phyloP scores from a whole-genome alignment of 1,140 invertebrate species.

The Orius laevigatus region DNA sequence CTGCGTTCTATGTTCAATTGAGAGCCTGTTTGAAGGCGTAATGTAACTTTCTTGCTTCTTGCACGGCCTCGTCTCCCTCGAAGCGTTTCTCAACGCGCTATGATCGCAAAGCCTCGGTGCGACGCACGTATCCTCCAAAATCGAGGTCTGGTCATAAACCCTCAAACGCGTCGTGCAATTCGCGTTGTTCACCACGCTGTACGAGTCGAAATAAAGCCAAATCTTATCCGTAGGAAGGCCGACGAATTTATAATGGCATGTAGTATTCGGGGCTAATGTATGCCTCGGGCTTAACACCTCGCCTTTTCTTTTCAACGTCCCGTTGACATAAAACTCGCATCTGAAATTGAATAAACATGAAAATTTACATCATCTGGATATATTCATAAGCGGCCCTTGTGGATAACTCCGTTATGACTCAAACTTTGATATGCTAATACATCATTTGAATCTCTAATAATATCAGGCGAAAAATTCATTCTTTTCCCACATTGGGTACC shows the following conservation, averaged over 20 bases:
- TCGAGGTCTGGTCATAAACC: slow-evolving; percentile 22
- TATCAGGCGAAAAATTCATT: too few relatives aligned
- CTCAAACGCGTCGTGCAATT: slow-evolving; percentile 37
- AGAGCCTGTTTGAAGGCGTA: slow-evolving; percentile 34
- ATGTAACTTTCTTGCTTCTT: slow-evolving; percentile 60
- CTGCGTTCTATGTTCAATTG: slow-evolving; percentile 22
- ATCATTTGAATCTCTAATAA: too few relatives aligned
- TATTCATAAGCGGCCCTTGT: too few relatives aligned
- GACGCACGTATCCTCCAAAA: slow-evolving; percentile 52
- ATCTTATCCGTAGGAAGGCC: slow-evolving; percentile 59
- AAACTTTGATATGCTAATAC: too few relatives aligned
- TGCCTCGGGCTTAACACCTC: slow-evolving; percentile 59
- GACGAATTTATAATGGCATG: slow-evolving; percentile 68
- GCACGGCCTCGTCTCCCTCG: slow-evolving; percentile 56
- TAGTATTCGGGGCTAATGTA: slow-evolving; percentile 67
- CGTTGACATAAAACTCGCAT: slow-evolving; percentile 55
- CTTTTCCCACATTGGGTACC: too few relatives aligned
- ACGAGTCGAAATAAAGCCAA: slow-evolving; percentile 76
- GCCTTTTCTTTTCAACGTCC: slow-evolving; percentile 42
- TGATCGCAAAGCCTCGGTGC: slow-evolving; percentile 65
- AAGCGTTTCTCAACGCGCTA: slow-evolving; percentile 54
- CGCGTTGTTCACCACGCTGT: slow-evolving; percentile 29
- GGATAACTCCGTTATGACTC: too few relatives aligned
- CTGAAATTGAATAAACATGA: slow-evolving; percentile 22
- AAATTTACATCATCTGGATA: too few relatives aligned